phyloP scores from a whole-genome alignment of 2,888 invertebrate species.

The Latrodectus hesperus region DNA sequence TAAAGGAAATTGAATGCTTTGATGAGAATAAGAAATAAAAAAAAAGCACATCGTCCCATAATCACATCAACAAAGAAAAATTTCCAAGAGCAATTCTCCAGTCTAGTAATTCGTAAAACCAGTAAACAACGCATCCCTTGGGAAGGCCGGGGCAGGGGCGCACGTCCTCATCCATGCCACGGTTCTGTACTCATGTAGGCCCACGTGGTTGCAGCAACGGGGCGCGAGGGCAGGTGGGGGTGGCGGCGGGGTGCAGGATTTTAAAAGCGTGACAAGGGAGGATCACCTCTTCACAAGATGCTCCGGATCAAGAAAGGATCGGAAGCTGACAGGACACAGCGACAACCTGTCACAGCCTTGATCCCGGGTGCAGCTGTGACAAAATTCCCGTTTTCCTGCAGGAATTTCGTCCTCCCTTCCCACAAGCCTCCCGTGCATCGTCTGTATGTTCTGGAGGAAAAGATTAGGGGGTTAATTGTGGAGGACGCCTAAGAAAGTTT shows the following conservation, averaged over 20 bases:
- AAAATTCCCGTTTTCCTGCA: constrained; percentile 42
- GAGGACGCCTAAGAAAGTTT: constrained; percentile 50
- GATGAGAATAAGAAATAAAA: no score
- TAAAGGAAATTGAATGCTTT: no score
- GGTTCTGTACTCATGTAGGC: not conserved
- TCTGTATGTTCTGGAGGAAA: not conserved
- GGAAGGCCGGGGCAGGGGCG: not conserved
- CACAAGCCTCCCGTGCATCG: not conserved
- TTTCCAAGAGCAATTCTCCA: no score
- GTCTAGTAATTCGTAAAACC: not conserved
- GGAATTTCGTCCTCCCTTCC: constrained; percentile 9
- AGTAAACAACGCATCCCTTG: not conserved
- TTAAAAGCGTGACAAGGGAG: constrained; percentile 60
- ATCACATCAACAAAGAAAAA: no score
- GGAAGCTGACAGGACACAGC: constrained; percentile 52
- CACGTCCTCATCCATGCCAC: not conserved
- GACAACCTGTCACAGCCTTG: constrained; percentile 48
- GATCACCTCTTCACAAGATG: constrained; percentile 56
- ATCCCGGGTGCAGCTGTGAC: constrained; percentile 42
- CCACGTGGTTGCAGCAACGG: not conserved
- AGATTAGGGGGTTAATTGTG: constrained; percentile 68
- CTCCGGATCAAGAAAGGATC: constrained; percentile 48
- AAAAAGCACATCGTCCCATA: not conserved
- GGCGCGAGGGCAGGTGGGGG: no score
- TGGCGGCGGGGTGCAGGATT: constrained; percentile 14